Base-by-base conservation (phyloP, 2,113 vertebrate species). In the Mustela lutreola region DNA sequence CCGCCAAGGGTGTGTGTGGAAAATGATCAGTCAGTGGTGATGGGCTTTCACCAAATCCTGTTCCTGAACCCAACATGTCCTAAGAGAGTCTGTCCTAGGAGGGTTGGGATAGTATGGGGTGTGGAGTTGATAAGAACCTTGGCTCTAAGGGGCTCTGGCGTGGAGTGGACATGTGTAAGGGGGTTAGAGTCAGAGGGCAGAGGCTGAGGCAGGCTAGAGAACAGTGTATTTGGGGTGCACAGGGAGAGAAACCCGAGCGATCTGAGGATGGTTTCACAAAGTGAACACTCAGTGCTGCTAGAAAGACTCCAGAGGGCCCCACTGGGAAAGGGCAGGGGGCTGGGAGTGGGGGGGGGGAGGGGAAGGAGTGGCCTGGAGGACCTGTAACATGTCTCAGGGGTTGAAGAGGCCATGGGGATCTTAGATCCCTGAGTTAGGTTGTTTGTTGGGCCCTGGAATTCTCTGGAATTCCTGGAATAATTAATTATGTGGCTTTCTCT, bases 401-500 rank as follows among this genome's bases (percentile, higher is more conserved):
- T 36, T 24, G 56, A 28, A 80, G 28, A 70, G 62, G 65, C 45
- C 11, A 4, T 24, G 11, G 75, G 24, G 7, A 45, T 28, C 24
- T 53, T 48, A 31, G 28, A 19, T 63, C 26, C 24, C 42, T 53
- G 89, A 81, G 10, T 78, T 67, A 45, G 79, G 22, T 70, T 71
- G 60, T 56, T 82, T 60, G 21, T 45, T 60, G 42, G 28, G 18
- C 21, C 14, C n/a, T 58, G 12, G 48, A 39, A 67, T 31, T 91
- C 70, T 48, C 4, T 80, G 18, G 48, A 56, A 56, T 18, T 56
- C 53, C 53, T 56, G 53, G 16, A 56, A 58, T 70, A 53, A 58
- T 79, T 96, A 87, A 73, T 95, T 95, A 80, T 39, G 22, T 91
- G 39, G 3, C 84, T 93, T 92, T 56, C 73, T 81, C 48, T 88